Evolutionary conservation across 2,113 vertebrate species (phyloP).

Genomic region (Xerus inauris): DNA sequence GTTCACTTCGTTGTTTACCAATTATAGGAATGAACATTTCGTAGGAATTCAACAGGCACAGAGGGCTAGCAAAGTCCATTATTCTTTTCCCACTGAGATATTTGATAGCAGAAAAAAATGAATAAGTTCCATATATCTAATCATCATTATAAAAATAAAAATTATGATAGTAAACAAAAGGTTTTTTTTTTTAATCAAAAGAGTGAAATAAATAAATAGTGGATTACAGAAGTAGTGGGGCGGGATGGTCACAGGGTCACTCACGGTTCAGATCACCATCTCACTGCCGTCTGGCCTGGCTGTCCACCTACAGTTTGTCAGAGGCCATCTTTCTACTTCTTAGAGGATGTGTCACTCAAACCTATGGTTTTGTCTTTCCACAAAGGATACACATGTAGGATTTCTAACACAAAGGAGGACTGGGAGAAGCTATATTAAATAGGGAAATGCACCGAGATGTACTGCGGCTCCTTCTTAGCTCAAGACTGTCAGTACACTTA

Average conservation of each 20-base stretch:
- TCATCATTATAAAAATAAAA: constrained; percentile 17
- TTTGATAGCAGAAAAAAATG: constrained; percentile 43
- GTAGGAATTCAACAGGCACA: constrained; percentile 51
- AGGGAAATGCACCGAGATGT: constrained; percentile 30
- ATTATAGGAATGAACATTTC: constrained; percentile 58
- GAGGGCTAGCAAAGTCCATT: constrained; percentile 49
- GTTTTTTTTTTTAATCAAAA: neutral
- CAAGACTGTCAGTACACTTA: neutral
- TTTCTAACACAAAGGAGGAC: constrained; percentile 48
- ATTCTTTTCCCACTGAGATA: constrained; percentile 47
- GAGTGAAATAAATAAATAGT: constrained; percentile 28
- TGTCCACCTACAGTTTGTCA: neutral
- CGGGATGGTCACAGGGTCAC: neutral
- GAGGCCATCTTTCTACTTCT: neutral
- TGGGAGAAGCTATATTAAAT: neutral
- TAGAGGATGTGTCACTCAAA: neutral
- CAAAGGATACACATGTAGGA: constrained; percentile 1
- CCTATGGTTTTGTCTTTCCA: constrained; percentile 31
- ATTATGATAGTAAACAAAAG: neutral
- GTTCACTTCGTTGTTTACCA: constrained; percentile 53
- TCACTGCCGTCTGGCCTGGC: neutral
- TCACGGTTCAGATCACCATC: neutral
- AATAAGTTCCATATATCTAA: neutral
- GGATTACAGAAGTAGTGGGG: constrained; percentile 44
- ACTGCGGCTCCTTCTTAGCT: constrained; percentile 5